phyloP scores from a whole-genome alignment of 2,888 invertebrate species.

The Amphipyra tragopoginis region DNA sequence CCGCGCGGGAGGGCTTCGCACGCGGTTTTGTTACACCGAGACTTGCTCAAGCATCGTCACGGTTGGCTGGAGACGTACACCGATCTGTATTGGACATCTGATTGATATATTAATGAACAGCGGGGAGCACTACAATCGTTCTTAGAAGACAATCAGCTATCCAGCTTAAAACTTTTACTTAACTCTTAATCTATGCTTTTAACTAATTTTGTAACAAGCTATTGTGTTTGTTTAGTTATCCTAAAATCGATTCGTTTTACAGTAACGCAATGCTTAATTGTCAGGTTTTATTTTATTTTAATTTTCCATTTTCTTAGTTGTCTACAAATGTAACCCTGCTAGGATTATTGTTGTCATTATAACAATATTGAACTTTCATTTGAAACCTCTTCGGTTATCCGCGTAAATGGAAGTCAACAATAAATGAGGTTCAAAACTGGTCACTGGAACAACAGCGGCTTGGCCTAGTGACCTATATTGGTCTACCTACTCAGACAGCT shows the following conservation, averaged over 20 bases:
- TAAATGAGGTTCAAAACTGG: not conserved
- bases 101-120: slow-evolving; percentile 54
- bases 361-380: no score
- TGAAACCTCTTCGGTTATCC: no score
- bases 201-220: slow-evolving; percentile 12
- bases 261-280: slow-evolving; percentile 13
- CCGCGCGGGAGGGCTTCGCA: slow-evolving; percentile 76
- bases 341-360: no score
- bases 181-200: not conserved
- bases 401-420: no score
- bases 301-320: slow-evolving; percentile 13
- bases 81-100: slow-evolving; percentile 34
- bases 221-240: slow-evolving; percentile 18
- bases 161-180: no score
- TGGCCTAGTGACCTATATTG: not conserved
- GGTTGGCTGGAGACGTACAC: slow-evolving; percentile 59
- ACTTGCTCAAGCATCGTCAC: slow-evolving; percentile 78
- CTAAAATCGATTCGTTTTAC: slow-evolving; percentile 22
- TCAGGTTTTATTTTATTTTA: not conserved
- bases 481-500: not conserved
- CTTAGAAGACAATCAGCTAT: not conserved
- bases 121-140: slow-evolving; percentile 7
- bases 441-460: not conserved
- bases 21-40: slow-evolving; percentile 80
- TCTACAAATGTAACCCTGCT: no score